Evolutionary conservation across 2,797 vertebrate genomes (phyloP).

Genomic region (Denticeps clupeoides): DNA sequence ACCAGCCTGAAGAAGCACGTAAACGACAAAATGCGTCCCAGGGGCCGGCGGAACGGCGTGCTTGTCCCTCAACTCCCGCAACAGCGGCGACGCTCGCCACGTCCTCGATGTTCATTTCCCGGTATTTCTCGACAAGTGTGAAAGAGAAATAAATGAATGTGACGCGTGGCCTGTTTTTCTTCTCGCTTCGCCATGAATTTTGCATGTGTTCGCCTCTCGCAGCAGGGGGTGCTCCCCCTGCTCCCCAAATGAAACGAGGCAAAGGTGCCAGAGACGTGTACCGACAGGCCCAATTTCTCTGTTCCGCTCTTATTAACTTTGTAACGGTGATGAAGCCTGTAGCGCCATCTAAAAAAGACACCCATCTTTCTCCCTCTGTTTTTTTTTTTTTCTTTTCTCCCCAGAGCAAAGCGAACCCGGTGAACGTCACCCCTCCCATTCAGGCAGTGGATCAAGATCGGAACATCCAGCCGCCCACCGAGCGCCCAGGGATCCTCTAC

Average conservation of each 20-base stretch:
- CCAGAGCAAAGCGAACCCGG: conserved; percentile 79
- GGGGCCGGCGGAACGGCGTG: too few relatives aligned
- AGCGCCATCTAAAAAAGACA: too few relatives aligned
- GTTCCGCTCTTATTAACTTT: neutral
- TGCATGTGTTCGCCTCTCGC: too few relatives aligned
- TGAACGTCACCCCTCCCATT: conserved; percentile 84
- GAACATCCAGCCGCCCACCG: conserved; percentile 86
- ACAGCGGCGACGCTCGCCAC: too few relatives aligned
- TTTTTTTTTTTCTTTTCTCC: conserved; percentile 30
- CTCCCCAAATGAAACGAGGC: conserved; percentile 12
- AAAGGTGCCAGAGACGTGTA: conserved; percentile 2
- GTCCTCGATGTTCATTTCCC: too few relatives aligned
- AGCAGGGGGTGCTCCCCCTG: neutral
- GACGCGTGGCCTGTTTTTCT: too few relatives aligned
- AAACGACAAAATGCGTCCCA: conserved; percentile 8
- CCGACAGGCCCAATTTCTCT: too few relatives aligned
- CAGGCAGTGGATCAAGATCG: conserved; percentile 89
- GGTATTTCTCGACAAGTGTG: conserved; percentile 1
- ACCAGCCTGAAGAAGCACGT: conserved; percentile 7
- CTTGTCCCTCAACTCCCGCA: too few relatives aligned
- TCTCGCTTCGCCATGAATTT: too few relatives aligned
- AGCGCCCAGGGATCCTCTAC: conserved; percentile 83
- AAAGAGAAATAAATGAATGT: conserved; percentile 3
- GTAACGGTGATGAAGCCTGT: too few relatives aligned
- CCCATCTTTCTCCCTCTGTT: conserved; percentile 17